phyloP scores from a whole-genome alignment of 2,113 vertebrate genomes.

The Bathybates hornii region DNA sequence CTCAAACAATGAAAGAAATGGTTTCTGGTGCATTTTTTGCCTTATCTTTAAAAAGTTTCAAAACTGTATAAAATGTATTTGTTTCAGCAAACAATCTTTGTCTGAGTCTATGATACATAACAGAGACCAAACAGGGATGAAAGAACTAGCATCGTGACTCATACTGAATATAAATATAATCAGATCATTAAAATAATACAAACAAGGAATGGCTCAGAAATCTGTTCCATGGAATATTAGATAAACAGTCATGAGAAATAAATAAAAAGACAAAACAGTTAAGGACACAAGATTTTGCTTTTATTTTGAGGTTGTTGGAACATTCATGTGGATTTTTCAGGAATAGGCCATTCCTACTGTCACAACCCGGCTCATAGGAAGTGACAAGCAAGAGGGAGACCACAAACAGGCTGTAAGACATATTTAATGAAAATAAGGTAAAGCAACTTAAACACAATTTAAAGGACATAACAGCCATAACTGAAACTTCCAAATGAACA shows the following conservation, averaged over 20 bases:
- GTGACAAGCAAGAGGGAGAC: too few species aligned
- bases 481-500: too few species aligned
- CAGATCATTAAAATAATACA: not conserved
- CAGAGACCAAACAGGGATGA: not conserved
- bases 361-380: too few species aligned
- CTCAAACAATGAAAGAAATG: not conserved
- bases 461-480: too few species aligned
- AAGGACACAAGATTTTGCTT: not conserved
- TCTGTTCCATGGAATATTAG: not conserved
- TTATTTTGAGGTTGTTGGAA: not conserved
- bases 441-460: too few species aligned
- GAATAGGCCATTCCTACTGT: not conserved
- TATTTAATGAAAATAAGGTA: too few species aligned
- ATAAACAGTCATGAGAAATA: not conserved
- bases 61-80: not conserved
- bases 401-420: too few species aligned
- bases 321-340: not conserved
- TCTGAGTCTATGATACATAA: not conserved
- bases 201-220: not conserved
- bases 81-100: not conserved
- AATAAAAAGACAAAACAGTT: not conserved
- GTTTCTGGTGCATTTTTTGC: not conserved
- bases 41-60: not conserved
- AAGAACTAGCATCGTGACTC: not conserved
- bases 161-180: not conserved